Evolutionary conservation across 2,113 vertebrate genomes (phyloP), one percentile per base, ranked within the genome.

Genomic region (Perca flavescens): DNA sequence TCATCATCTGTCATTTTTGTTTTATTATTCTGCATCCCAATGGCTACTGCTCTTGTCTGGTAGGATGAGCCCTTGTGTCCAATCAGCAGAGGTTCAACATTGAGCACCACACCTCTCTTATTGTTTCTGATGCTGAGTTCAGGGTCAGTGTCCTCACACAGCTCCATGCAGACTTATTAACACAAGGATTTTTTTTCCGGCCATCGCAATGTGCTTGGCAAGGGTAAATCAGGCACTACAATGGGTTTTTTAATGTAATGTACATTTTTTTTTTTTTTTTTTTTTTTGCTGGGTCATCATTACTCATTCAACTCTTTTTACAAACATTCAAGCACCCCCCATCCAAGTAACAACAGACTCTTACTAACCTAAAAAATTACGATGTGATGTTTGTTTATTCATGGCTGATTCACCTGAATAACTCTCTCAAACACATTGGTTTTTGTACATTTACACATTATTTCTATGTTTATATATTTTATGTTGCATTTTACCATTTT

Each of bases 31-130:
- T 77, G 72, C 87, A 92, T 95, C 89, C 92, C 94, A 92, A 87
- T 96, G 93, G 95, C 96, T 96, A 95, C 95, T 96, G 95, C 85
- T 96, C 93, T 79, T 82, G 54, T 95, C 95, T 43, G 94, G 92
- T 96, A 99, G 97, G 96, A 98, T 94, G 96, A 96, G 94, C 96
- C 97, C 92, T 91, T 96, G 94, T 99, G 97, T 91, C 97, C 96
- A 91, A 93, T 95, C 94, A 97, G 95, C 96, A 92, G 85, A 95
- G 96, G 95, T 93, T 96, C 94, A 91, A 77, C 95, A 88, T 90
- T 96, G 95, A 95, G 72, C 93, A 94, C 95, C 15, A 78, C 94
- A 94, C 94, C 95, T 91, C 87, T 95, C 93, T 92, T 96, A 93
- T 97, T 97, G 94, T 95, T 97, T 96, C 95, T 97, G 77, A 31